Evolutionary conservation across 2,888 invertebrate species (phyloP).

Genomic region (Bombyx huttoni): DNA sequence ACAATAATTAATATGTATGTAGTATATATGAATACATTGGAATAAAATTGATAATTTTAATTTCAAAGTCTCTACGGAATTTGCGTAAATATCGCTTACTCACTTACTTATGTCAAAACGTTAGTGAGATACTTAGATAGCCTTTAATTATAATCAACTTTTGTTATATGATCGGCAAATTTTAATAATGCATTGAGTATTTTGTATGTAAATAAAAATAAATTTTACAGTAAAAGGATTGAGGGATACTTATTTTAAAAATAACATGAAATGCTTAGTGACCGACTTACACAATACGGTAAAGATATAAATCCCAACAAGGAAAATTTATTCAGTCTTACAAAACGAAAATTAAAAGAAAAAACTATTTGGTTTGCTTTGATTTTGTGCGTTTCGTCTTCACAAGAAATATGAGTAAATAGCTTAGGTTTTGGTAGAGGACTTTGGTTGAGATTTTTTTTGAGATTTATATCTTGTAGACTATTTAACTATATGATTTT

Average conservation of each 20-base stretch:
- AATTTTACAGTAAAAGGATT: not conserved
- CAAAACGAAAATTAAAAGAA: slow-evolving; percentile 16
- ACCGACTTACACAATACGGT: not conserved
- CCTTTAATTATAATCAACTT: too few relatives aligned
- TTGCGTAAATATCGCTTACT: too few relatives aligned
- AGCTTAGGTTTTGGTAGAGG: not conserved
- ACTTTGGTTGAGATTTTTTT: not conserved
- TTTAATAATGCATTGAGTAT: too few relatives aligned
- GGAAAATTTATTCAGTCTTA: slow-evolving; percentile 24
- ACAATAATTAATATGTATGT: too few relatives aligned
- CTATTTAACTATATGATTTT: not conserved
- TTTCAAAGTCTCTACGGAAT: too few relatives aligned
- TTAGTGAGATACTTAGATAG: too few relatives aligned
- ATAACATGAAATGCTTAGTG: not conserved
- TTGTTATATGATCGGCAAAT: too few relatives aligned
- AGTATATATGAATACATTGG: too few relatives aligned
- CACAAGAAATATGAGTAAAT: not conserved
- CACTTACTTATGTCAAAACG: too few relatives aligned
- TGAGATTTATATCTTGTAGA: not conserved
- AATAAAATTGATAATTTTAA: too few relatives aligned
- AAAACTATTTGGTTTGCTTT: slow-evolving; percentile 2
- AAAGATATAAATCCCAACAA: slow-evolving; percentile 11
- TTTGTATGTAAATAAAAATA: too few relatives aligned
- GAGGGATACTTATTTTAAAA: not conserved
- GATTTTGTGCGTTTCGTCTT: not conserved